These are phyloP conservation scores for Galaxias olidus DNA, from an alignment of 2,797 vertebrate genomes.

Conservation along the genomic window DNA sequence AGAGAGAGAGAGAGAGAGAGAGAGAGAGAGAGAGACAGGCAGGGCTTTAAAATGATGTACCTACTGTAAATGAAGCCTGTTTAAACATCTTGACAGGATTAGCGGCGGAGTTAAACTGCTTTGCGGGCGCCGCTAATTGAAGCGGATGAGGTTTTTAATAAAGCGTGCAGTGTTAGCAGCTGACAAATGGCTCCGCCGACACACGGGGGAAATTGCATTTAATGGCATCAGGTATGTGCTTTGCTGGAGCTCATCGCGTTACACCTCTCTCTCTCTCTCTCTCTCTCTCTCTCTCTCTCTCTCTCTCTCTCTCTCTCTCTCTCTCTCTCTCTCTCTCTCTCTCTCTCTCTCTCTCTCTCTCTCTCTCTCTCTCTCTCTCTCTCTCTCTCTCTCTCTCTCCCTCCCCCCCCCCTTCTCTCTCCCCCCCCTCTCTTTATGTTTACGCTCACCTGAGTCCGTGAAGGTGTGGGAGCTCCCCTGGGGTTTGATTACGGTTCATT, in stretches of 20 bases:
- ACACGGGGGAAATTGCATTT: constrained; percentile 80
- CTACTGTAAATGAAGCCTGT: constrained; percentile 66
- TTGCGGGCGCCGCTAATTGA: constrained; percentile 79
- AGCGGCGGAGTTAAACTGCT: constrained; percentile 80
- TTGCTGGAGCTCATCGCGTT: constrained; percentile 75
- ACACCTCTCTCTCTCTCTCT: constrained; percentile 44
- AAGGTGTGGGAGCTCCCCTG: constrained; percentile 66
- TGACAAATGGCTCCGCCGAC: constrained; percentile 78
- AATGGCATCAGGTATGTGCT: constrained; percentile 81
- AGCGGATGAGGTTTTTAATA: constrained; percentile 83
- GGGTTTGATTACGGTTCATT: constrained; percentile 60
- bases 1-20: constrained; percentile 19
- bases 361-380: constrained; percentile 3
- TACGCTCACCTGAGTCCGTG: constrained; percentile 63
- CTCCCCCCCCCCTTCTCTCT: no score
- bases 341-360: no score
- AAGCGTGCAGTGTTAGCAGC: constrained; percentile 81
- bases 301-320: no score
- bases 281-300: no score
- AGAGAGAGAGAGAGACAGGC: constrained; percentile 18
- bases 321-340: no score
- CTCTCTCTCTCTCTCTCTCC: constrained; percentile 51
- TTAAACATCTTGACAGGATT: constrained; percentile 80
- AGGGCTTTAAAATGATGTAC: constrained; percentile 66
- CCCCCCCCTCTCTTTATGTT: constrained; percentile 33